Evolutionary conservation across 2,113 vertebrate species (phyloP), one percentile per base, ranked within the genome.

Genomic region (Chauna torquata): DNA sequence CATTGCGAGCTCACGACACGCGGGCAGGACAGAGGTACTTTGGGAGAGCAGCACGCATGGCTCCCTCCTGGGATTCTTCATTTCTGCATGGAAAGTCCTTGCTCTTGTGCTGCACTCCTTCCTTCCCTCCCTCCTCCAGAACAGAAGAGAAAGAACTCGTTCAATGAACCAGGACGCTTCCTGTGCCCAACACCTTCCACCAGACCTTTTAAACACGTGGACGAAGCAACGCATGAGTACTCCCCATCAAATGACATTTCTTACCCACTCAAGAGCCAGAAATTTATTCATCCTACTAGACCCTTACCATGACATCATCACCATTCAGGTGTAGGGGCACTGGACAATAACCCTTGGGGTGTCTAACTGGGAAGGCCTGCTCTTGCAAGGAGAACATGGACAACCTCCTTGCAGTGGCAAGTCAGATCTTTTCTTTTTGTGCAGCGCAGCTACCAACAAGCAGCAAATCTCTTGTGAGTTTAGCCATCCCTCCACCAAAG

Each of bases 71-170:
- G 38, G 16, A 77, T 83, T 93, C 94, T 69, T 86, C 42, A 50
- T 27, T 75, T 68, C 82, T 47, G 20, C 65, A 54, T 16, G 30
- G 2, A 1, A 94, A 94, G 90, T 55, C 45, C 52, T 77, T 3
- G 0, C 30, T 66, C 13, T 44, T 50, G 20, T 49, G 57, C 34
- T 17, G 65, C 30, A 18, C 16, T 54, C 32, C 19, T 12, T 66
- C 28, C 32, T 9, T 1, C 64, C 36, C 2, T 2, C 36, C 5
- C 59, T 64, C n/a, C 68, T 87, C 45, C 57, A 75, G 89, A 65
- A 88, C 12, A 6, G 36, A 86, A 44, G 18, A 52, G 44, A 27
- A 90, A 88, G 82, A 92, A 92, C n/a, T 82, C 86, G 64, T 92
- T 49, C 8, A 0, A 81, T 57, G 22, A 81, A 66, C 22, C 16